These are phyloP conservation scores for Dryobotodes eremita DNA, from an alignment of 2,888 invertebrate genomes.

Conservation along the genomic window DNA sequence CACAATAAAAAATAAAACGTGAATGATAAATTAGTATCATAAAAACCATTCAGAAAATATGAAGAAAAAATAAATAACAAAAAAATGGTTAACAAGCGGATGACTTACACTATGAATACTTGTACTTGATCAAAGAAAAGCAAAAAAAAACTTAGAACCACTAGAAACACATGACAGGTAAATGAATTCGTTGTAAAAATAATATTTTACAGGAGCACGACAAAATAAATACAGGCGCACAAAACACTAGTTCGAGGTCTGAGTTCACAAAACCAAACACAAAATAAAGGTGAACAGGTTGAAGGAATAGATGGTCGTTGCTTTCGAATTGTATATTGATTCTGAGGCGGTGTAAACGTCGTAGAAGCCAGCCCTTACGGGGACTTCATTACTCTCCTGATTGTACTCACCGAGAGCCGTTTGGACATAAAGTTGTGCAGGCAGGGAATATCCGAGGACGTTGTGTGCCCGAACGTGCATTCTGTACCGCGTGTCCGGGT, in stretches of 20 bases:
- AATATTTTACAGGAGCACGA: conserved; percentile 69
- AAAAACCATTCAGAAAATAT: conserved; percentile 63
- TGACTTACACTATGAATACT: conserved; percentile 66
- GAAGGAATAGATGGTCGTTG: conserved; percentile 78
- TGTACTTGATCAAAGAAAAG: conserved; percentile 73
- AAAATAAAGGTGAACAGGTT: conserved; percentile 79
- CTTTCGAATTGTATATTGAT: conserved; percentile 78
- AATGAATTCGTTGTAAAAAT: conserved; percentile 67
- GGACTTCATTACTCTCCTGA: conserved; percentile 87
- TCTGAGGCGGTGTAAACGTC: conserved; percentile 87
- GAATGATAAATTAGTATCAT: conserved; percentile 66
- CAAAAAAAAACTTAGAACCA: conserved; percentile 67
- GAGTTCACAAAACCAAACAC: conserved; percentile 83
- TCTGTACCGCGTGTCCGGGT: conserved; percentile 95
- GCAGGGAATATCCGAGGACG: conserved; percentile 95
- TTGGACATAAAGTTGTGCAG: conserved; percentile 94
- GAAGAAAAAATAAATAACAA: conserved; percentile 70
- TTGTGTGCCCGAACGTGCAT: conserved; percentile 97
- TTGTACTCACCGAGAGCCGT: conserved; percentile 96
- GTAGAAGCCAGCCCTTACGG: conserved; percentile 88
- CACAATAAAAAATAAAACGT: conserved; percentile 60
- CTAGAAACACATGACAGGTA: conserved; percentile 66
- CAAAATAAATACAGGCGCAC: conserved; percentile 72
- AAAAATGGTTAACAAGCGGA: conserved; percentile 70
- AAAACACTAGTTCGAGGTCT: conserved; percentile 73